Evolutionary conservation across 2,888 invertebrate genomes (phyloP), one percentile per base, ranked within the genome.

Genomic region (Gasteruption jaculator): DNA sequence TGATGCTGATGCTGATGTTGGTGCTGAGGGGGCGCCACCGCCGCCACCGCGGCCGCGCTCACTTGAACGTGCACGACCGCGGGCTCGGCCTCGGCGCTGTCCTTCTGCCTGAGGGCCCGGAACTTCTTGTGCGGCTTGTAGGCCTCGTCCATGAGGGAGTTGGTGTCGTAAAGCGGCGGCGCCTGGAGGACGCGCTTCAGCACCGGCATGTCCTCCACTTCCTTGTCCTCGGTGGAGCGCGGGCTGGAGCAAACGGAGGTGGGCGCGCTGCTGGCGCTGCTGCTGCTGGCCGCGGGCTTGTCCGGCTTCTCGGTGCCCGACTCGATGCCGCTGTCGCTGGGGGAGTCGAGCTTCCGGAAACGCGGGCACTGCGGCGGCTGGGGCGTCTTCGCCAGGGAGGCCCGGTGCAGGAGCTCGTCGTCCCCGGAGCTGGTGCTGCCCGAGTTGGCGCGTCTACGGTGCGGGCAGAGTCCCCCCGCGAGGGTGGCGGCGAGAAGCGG

Each of bases 71-170:
- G 48, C 30, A 65, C 61, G 6, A 77, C 72, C 44, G 84, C 85
- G 0, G 82, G 80, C 58, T 83, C 83, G 2, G 87, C 86, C 61
- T 89, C 89, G 29, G 85, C 86, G 2, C 83, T 82, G 64, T 90
- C 89, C 56, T 88, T 86, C 47, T 78, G 77, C 18, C 89, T 76
- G 65, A 90, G 75, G 2, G 90, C 90, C 30, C 93, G 83, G 79
- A 93, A 93, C 72, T 93, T 93, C 73, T 93, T 93, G 77, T 93
- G 93, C 46, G 92, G 92, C 69, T 92, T 91, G 75, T 93, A 93
- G 11, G 91, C 91, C 73, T 91, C 92, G 69, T 92, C 91, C 91
- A 93, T 92, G 42, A 93, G 73, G 2, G 88, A 85, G 65, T 88
- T 87, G 41, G 91, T 90, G 65, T 91, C 91, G 71, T 91, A 90